Percentiles rank a stretch among this genome's conserved stretches.
Conservation (phyloP, 1,140 invertebrate species). For the Drosophila tani region DNA sequence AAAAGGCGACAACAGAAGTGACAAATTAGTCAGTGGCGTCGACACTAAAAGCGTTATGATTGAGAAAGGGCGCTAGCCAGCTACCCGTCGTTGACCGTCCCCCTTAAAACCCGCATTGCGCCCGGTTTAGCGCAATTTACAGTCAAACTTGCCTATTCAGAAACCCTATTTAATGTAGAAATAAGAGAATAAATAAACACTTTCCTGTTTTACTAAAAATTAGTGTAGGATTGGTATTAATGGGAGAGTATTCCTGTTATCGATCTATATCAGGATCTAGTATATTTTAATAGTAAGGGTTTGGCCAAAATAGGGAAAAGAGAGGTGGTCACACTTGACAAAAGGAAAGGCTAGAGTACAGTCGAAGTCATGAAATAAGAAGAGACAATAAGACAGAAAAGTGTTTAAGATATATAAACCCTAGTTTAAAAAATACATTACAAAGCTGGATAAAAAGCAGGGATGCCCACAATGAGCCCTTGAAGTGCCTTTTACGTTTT, state of each 20-base stretch:
- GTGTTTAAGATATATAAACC: too few species aligned
- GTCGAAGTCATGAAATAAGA: too few species aligned
- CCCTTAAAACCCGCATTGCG: background rate
- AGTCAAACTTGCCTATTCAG: background rate
- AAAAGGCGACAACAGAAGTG: slow-evolving; percentile 68
- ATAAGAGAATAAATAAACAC: background rate
- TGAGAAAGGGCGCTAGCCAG: slow-evolving; percentile 33
- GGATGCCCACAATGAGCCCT: background rate
- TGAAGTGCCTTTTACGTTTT: background rate
- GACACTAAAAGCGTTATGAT: slow-evolving; percentile 67
- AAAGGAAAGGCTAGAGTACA: too few species aligned
- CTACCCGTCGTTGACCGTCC: slow-evolving; percentile 2
- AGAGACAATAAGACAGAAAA: too few species aligned
- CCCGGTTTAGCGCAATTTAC: slow-evolving; percentile 9
- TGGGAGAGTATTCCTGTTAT: too few species aligned
- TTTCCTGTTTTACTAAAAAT: too few species aligned
- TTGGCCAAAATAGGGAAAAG: too few species aligned
- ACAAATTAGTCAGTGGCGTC: slow-evolving; percentile 72
- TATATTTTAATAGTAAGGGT: too few species aligned
- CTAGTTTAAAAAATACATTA: too few species aligned
- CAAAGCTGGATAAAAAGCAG: background rate
- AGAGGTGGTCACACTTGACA: too few species aligned
- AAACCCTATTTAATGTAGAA: background rate
- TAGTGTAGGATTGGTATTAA: too few species aligned
- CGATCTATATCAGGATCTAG: too few species aligned